phyloP scores from a whole-genome alignment of 2,797 vertebrate species.

The Urophycis tenuis region DNA sequence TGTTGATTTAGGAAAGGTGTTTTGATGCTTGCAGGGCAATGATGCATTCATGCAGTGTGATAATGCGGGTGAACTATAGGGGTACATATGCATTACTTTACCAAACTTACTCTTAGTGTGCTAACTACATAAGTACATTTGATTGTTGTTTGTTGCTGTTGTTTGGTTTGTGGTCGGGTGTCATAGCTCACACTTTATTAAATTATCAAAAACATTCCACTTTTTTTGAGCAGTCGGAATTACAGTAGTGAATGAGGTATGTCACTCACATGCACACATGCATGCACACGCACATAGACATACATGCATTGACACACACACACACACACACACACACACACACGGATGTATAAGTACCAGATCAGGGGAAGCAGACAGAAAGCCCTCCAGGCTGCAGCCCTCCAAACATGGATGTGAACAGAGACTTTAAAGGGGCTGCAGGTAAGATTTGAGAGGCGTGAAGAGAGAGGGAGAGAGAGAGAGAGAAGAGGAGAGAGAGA shows the following conservation, averaged over 20 bases:
- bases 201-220: background rate
- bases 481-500: no score
- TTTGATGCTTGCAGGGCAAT: background rate
- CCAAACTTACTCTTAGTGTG: background rate
- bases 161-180: no score
- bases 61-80: background rate
- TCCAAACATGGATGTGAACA: no score
- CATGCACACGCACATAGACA: background rate
- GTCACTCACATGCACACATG: background rate
- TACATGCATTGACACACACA: background rate
- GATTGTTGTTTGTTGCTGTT: no score
- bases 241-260: background rate
- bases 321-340: background rate
- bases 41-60: background rate
- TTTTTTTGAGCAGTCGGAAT: background rate
- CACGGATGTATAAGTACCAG: no score
- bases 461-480: no score
- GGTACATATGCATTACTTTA: background rate
- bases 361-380: no score
- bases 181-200: no score
- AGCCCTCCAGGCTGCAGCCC: no score
- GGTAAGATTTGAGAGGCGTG: no score
- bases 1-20: background rate
- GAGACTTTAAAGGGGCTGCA: no score
- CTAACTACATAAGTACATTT: no score